A percentile compares a stretch with the other conserved stretches of the same genome.
These are phyloP conservation scores for Pantherophis guttatus DNA, from an alignment of 2,113 vertebrate genomes.

Conservation along the genomic window DNA sequence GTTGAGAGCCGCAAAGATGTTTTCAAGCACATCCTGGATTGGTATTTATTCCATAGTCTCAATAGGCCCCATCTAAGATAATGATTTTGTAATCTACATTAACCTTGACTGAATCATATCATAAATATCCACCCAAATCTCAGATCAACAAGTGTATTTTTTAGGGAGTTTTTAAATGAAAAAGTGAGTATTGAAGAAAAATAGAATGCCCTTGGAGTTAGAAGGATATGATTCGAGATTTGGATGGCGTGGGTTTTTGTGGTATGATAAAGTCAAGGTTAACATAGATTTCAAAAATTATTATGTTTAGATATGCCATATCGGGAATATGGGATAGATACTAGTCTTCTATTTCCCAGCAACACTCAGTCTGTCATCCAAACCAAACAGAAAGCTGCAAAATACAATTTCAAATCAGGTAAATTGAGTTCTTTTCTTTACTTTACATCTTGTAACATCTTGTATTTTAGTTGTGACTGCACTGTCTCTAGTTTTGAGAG, in stretches of 20 bases:
- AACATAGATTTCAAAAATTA: neutral
- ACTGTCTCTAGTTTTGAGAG: neutral
- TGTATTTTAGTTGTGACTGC: neutral
- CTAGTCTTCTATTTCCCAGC: neutral
- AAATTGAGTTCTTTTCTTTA: neutral
- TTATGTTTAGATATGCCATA: neutral
- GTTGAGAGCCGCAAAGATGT: neutral
- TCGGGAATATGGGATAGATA: neutral
- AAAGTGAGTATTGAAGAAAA: neutral
- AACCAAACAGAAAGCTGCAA: neutral
- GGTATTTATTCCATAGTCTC: neutral
- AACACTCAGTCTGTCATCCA: neutral
- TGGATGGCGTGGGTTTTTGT: neutral
- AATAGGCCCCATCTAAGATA: neutral
- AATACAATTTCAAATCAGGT: neutral
- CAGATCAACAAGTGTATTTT: neutral
- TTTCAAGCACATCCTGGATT: neutral
- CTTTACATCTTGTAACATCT: neutral
- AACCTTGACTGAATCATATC: neutral
- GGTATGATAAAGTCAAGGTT: neutral
- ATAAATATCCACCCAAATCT: neutral
- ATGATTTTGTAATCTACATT: neutral
- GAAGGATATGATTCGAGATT: neutral
- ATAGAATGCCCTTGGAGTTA: neutral
- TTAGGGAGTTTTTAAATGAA: neutral